A percentile compares a stretch with the other conserved stretches of the same genome.
phyloP scores from a whole-genome alignment of 1,140 invertebrate species.

The Trissolcus basalis region DNA sequence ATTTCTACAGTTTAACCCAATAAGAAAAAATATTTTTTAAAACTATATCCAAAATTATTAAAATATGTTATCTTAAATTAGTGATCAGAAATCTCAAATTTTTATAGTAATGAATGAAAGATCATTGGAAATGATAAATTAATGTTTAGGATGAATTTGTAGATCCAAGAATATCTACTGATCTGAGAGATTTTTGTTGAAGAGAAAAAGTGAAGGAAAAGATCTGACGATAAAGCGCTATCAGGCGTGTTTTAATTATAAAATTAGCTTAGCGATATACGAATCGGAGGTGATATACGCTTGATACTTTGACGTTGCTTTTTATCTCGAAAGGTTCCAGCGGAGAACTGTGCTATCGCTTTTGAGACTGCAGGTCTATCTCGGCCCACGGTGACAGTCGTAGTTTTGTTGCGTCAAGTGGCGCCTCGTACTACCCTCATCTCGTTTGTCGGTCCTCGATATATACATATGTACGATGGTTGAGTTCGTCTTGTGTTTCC shows the following conservation, averaged over 20 bases:
- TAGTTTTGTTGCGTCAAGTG: constrained; percentile 62
- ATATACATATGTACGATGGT: constrained; percentile 49
- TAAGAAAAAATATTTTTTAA: too few relatives aligned
- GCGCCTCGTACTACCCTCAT: constrained; percentile 53
- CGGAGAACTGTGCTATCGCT: constrained; percentile 55
- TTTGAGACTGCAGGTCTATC: constrained; percentile 49
- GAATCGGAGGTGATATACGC: constrained; percentile 42
- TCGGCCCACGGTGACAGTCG: constrained; percentile 56
- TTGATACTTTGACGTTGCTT: constrained; percentile 48
- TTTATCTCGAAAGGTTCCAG: constrained; percentile 47
- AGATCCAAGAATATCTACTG: too few relatives aligned
- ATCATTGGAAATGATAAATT: too few relatives aligned
- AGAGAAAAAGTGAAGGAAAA: constrained; percentile 24
- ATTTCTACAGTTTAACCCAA: too few relatives aligned
- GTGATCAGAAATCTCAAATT: too few relatives aligned
- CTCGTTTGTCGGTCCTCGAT: constrained; percentile 52
- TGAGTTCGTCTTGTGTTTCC: constrained; percentile 26
- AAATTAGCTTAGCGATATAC: constrained; percentile 45
- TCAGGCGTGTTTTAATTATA: constrained; percentile 46
- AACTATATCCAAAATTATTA: too few relatives aligned
- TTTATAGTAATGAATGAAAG: too few relatives aligned
- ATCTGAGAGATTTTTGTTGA: neutral
- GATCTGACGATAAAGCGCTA: constrained; percentile 22
- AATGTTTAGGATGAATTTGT: too few relatives aligned
- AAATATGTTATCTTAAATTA: too few relatives aligned